phyloP scores from a whole-genome alignment of 1,140 invertebrate genomes.

The Drosophila orosa region DNA sequence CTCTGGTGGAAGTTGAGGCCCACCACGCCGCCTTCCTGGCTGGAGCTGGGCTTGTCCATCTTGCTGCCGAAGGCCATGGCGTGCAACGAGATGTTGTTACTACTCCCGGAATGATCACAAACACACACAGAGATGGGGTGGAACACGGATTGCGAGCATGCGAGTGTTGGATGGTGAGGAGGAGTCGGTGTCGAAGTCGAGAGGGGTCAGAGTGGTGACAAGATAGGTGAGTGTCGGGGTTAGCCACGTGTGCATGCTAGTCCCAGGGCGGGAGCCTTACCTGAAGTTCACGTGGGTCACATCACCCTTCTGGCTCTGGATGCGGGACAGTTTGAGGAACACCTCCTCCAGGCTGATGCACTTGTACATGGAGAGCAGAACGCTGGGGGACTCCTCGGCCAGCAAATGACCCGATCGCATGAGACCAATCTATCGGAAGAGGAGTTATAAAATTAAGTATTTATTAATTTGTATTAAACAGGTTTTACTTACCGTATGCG shows the following conservation, averaged over 20 bases:
- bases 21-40: slow-evolving; percentile 92
- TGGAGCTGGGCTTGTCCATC: slow-evolving; percentile 92
- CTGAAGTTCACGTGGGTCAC: slow-evolving; percentile 83
- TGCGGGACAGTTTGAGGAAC: slow-evolving; percentile 93
- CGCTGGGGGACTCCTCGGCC: slow-evolving; percentile 95
- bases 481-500: slow-evolving; percentile 88
- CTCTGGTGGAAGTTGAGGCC: slow-evolving; percentile 95
- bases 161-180: slow-evolving; percentile 54
- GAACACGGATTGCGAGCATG: slow-evolving; percentile 74
- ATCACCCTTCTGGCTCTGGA: slow-evolving; percentile 85
- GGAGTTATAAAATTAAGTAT: not conserved
- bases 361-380: slow-evolving; percentile 92
- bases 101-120: slow-evolving; percentile 67
- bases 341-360: slow-evolving; percentile 95
- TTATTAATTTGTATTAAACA: slow-evolving; percentile 18
- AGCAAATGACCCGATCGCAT: slow-evolving; percentile 96
- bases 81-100: slow-evolving; percentile 91
- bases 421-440: slow-evolving; percentile 91
- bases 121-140: slow-evolving; percentile 51
- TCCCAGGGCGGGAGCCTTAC: slow-evolving; percentile 53
- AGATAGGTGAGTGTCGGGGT: slow-evolving; percentile 33
- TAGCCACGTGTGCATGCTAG: slow-evolving; percentile 54
- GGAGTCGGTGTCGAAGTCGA: slow-evolving; percentile 16
- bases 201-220: slow-evolving; percentile 33
- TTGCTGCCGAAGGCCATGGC: slow-evolving; percentile 90